These are phyloP conservation scores for Rambutsinella grinnellia DNA, from an alignment of 2,888 invertebrate genomes.

Conservation along the genomic window DNA sequence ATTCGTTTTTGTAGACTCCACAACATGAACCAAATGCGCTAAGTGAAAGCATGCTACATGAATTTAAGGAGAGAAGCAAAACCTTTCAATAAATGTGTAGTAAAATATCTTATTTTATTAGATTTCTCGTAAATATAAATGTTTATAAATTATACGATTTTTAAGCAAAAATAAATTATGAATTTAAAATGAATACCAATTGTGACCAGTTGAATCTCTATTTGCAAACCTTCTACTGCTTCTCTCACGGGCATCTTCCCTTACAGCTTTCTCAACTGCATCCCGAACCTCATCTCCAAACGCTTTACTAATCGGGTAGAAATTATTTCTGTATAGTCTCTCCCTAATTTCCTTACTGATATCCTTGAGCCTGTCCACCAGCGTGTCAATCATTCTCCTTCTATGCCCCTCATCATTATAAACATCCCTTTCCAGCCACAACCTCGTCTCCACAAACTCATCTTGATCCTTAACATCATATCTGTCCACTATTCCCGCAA, in stretches of 20 bases:
- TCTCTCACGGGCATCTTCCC: too few relatives aligned
- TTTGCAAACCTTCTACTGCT: not conserved
- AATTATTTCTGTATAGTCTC: conserved; percentile 6
- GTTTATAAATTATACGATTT: too few relatives aligned
- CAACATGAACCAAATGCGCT: too few relatives aligned
- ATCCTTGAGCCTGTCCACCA: conserved; percentile 5
- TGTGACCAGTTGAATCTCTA: too few relatives aligned
- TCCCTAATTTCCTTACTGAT: conserved; percentile 10
- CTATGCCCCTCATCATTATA: conserved; percentile 7
- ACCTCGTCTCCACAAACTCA: conserved; percentile 13
- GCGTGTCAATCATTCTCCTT: not conserved
- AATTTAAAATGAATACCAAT: too few relatives aligned
- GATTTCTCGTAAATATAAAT: too few relatives aligned
- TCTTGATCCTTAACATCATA: conserved; percentile 26
- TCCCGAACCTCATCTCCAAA: conserved; percentile 13
- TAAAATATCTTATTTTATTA: too few relatives aligned
- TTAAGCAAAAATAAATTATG: too few relatives aligned
- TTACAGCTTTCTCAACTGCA: not conserved
- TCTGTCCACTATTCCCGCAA: conserved; percentile 28
- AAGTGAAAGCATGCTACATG: too few relatives aligned
- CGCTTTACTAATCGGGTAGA: not conserved
- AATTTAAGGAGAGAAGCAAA: too few relatives aligned
- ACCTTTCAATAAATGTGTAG: too few relatives aligned
- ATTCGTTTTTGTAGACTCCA: too few relatives aligned
- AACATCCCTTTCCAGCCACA: conserved; percentile 30